A percentile compares a stretch with the other conserved stretches of the same genome.
Evolutionary conservation across 2,888 invertebrate genomes (phyloP).

Genomic region (Seira musarum): DNA sequence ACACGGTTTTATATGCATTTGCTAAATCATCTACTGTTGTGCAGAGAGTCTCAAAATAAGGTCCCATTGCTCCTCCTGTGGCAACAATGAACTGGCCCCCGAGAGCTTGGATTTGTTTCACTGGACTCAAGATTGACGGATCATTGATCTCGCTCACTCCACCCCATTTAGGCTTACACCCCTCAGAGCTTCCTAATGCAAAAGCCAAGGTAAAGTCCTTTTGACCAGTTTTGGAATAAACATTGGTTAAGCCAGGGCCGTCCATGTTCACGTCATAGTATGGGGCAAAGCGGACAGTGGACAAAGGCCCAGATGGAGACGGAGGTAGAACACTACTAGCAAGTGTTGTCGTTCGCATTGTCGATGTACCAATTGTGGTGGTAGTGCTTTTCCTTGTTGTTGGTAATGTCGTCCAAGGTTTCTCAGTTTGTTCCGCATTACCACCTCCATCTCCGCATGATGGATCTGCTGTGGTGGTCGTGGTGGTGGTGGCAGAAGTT

Average conservation of each 20-base stretch:
- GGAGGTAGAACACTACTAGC: not conserved
- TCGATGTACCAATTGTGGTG: too few relatives aligned
- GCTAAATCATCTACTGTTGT: conserved; percentile 43
- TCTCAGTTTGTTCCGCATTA: too few relatives aligned
- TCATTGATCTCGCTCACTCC: conserved; percentile 57
- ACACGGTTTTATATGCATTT: conserved; percentile 58
- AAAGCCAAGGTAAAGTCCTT: conserved; percentile 65
- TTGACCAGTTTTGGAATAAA: conserved; percentile 62
- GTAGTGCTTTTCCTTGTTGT: too few relatives aligned
- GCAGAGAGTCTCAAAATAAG: conserved; percentile 66
- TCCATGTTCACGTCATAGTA: conserved; percentile 63
- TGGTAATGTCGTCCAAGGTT: too few relatives aligned
- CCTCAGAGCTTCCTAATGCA: conserved; percentile 61
- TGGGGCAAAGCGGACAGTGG: conserved; percentile 56
- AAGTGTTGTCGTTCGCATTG: too few relatives aligned
- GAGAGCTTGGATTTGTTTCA: conserved; percentile 53
- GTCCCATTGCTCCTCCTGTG: conserved; percentile 59
- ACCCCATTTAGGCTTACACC: conserved; percentile 67
- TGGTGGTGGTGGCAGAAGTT: not conserved
- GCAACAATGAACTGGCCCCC: conserved; percentile 66
- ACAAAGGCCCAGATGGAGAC: not conserved
- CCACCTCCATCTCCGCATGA: too few relatives aligned
- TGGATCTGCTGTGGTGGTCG: not conserved
- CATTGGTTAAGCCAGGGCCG: conserved; percentile 56
- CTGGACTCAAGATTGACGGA: conserved; percentile 50